A percentile compares a stretch with the other conserved stretches of the same genome.
phyloP scores from a whole-genome alignment of 53 echinoderm and acorn worm species.

The Hippasteria phrygiana region DNA sequence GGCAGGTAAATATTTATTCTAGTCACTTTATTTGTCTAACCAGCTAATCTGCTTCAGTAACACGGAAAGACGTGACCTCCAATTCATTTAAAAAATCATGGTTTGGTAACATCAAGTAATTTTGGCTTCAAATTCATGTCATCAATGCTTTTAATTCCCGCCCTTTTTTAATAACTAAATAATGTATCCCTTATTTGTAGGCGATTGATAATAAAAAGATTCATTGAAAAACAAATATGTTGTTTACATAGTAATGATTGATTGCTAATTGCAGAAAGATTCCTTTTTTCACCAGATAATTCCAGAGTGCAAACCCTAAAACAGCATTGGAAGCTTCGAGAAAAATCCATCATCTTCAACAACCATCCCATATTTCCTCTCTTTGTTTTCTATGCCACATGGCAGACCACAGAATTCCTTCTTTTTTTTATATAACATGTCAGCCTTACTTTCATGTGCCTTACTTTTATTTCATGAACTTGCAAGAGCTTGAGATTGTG shows the following conservation, averaged over 20 bases:
- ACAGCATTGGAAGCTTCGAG: neutral
- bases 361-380: neutral
- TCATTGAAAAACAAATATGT: neutral
- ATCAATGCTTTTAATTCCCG: too few relatives aligned
- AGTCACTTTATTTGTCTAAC: neutral
- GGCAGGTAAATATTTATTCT: neutral
- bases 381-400: neutral
- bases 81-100: too few relatives aligned
- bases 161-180: too few relatives aligned
- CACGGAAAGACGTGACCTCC: too few relatives aligned
- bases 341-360: neutral
- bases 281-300: constrained; percentile 37
- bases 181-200: too few relatives aligned
- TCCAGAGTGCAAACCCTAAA: neutral
- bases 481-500: too few relatives aligned
- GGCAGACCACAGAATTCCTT: neutral
- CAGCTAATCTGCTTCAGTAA: neutral
- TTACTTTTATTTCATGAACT: too few relatives aligned
- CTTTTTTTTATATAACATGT: too few relatives aligned
- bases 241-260: neutral
- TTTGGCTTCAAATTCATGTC: too few relatives aligned
- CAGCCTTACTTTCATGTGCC: too few relatives aligned
- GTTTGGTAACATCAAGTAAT: too few relatives aligned
- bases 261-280: constrained; percentile 28
- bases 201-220: neutral